These are phyloP conservation scores for Pachydiplax longipennis DNA, from an alignment of 2,888 invertebrate species.

Conservation along the genomic window DNA sequence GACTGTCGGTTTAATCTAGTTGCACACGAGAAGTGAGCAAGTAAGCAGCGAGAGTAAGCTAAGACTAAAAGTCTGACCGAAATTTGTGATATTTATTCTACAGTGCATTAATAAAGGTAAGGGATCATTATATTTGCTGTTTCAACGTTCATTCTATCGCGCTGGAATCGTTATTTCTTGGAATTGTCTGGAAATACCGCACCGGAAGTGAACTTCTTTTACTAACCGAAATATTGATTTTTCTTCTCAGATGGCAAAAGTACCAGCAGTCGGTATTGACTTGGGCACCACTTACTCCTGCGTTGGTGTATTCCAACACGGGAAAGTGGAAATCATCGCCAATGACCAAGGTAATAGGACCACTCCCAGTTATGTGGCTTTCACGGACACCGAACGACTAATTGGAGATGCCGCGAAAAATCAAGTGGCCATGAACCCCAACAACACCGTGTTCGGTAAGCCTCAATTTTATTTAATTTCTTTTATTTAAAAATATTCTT, in stretches of 20 bases:
- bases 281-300: slow-evolving; percentile 87
- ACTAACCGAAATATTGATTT: neutral
- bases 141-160: neutral
- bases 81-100: neutral
- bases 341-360: slow-evolving; percentile 91
- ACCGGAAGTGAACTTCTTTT: no score
- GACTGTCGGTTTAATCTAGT: neutral
- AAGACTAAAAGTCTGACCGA: neutral
- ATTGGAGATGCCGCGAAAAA: slow-evolving; percentile 69
- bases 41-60: neutral
- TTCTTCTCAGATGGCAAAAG: slow-evolving; percentile 61
- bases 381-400: slow-evolving; percentile 76
- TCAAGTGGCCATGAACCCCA: slow-evolving; percentile 81
- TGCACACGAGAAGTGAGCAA: neutral
- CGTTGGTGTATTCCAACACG: slow-evolving; percentile 82
- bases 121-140: neutral
- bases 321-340: slow-evolving; percentile 83
- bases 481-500: no score
- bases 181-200: no score
- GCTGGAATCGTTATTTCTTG: no score
- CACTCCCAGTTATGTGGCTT: slow-evolving; percentile 84
- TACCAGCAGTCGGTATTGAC: slow-evolving; percentile 93
- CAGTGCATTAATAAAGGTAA: neutral
- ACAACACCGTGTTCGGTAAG: slow-evolving; percentile 85
- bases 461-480: slow-evolving; percentile 47